Evolutionary conservation across 2,888 invertebrate species (phyloP).

Genomic region (Chrysomela aeneicollis): DNA sequence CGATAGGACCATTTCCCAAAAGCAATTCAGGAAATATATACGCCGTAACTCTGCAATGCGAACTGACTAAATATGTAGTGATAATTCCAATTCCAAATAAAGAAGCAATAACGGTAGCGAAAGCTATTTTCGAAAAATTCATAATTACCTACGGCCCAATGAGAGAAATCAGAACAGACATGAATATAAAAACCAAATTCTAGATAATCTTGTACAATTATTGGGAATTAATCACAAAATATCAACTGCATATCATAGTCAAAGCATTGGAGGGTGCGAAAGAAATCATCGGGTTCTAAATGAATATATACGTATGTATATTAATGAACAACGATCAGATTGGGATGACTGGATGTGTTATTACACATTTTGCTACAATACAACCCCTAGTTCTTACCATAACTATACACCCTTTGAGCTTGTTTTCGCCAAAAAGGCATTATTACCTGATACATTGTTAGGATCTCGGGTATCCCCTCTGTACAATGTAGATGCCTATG

Average conservation of each 20-base stretch:
- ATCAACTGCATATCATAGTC: too few relatives aligned
- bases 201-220: constrained; percentile 11
- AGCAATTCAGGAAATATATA: too few relatives aligned
- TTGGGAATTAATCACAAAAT: constrained; percentile 16
- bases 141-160: constrained; percentile 32
- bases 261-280: constrained; percentile 21
- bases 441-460: constrained; percentile 12
- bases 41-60: constrained; percentile 40
- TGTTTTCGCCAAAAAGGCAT: constrained; percentile 29
- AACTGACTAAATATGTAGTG: constrained; percentile 39
- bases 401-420: constrained; percentile 34
- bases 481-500: constrained; percentile 34
- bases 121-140: constrained; percentile 39
- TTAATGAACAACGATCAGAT: constrained; percentile 24
- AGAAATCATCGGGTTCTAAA: constrained; percentile 21
- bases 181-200: constrained; percentile 25
- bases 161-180: constrained; percentile 19
- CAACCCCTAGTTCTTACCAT: constrained; percentile 32
- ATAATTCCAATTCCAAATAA: constrained; percentile 39
- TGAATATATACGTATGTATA: constrained; percentile 25
- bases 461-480: constrained; percentile 19
- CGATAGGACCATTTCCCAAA: too few relatives aligned
- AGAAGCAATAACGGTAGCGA: constrained; percentile 42
- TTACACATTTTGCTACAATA: constrained; percentile 36
- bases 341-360: constrained; percentile 29